Evolutionary conservation across 2,888 invertebrate species (phyloP).

Genomic region (Trachelus iudaicus): DNA sequence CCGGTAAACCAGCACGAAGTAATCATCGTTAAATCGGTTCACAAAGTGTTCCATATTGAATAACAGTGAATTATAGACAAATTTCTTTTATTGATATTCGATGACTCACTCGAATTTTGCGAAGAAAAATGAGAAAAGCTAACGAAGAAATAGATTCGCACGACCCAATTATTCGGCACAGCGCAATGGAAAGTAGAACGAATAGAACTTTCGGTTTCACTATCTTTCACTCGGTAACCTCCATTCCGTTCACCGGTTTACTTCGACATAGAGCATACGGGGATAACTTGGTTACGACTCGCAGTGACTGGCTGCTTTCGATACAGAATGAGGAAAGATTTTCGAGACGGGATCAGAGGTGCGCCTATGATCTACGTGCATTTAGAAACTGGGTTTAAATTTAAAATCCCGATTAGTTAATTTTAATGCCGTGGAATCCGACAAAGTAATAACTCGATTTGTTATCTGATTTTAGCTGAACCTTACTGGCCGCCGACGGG

Average conservation of each 20-base stretch:
- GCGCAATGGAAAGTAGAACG: slow-evolving; percentile 59
- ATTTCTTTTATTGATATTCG: background rate
- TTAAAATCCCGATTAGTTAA: background rate
- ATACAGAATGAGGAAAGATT: background rate
- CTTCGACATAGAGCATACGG: slow-evolving; percentile 15
- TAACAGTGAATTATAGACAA: background rate
- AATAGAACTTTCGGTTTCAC: slow-evolving; percentile 59
- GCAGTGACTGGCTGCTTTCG: background rate
- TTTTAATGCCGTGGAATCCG: background rate
- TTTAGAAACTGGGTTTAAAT: background rate
- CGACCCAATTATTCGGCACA: slow-evolving; percentile 39
- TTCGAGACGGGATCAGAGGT: background rate
- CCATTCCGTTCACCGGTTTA: slow-evolving; percentile 29
- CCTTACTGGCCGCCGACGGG: background rate
- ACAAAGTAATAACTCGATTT: background rate
- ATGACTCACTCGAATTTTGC: background rate
- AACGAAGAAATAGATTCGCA: background rate
- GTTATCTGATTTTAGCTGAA: background rate
- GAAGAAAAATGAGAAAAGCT: background rate
- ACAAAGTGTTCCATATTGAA: background rate
- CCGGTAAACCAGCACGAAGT: background rate
- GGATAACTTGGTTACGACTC: background rate
- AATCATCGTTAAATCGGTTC: background rate
- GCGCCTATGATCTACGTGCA: background rate
- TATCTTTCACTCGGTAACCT: slow-evolving; percentile 52